phyloP scores from a whole-genome alignment of 1,140 invertebrate genomes.

The Camponotus vicinus region DNA sequence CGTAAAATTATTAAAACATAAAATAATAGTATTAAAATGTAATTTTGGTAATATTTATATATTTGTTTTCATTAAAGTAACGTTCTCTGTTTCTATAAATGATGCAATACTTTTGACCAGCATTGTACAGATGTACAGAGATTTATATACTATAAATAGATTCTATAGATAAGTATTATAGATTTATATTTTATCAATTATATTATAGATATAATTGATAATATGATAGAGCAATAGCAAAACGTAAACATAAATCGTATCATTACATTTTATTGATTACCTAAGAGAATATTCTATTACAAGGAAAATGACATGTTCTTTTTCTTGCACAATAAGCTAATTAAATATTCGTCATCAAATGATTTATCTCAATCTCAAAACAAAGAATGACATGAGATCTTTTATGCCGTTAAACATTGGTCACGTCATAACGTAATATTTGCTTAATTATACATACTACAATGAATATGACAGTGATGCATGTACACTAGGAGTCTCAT shows the following conservation, averaged over 20 bases:
- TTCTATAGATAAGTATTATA: background rate
- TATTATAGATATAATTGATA: no score
- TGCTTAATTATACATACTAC: background rate
- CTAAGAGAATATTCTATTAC: background rate
- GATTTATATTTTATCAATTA: background rate
- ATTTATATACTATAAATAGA: no score
- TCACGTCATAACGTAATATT: background rate
- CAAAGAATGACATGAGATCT: conserved; percentile 32
- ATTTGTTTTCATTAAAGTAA: no score
- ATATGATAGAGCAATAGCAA: no score
- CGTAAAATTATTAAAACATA: no score
- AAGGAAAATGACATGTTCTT: background rate
- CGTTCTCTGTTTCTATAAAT: no score
- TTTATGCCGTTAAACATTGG: background rate
- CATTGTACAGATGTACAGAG: no score
- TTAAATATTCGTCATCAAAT: conserved; percentile 37
- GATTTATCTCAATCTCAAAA: conserved; percentile 18
- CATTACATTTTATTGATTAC: background rate
- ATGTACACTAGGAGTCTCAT: background rate
- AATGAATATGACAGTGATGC: background rate
- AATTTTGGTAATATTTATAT: no score
- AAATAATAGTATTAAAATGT: no score
- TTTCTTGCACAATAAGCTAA: background rate
- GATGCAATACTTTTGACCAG: no score
- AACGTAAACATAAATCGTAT: background rate